Base-by-base conservation (phyloP, 2,888 invertebrate genomes). In the Drosophila mercatorum region DNA sequence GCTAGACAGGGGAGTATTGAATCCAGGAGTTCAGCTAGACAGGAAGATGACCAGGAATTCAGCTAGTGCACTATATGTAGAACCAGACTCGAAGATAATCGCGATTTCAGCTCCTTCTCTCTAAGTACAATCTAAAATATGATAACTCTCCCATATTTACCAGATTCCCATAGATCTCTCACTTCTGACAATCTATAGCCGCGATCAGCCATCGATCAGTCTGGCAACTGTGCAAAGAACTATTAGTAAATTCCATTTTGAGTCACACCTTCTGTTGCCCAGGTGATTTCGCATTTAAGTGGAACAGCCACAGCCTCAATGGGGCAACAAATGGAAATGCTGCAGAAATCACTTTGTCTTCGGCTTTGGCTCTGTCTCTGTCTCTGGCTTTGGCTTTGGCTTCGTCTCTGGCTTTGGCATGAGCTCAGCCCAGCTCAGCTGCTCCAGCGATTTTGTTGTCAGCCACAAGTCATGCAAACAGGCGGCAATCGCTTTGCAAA, bases 381-480 rank as follows among this genome's bases (percentile, higher is more conserved):
- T 1, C 46, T 46, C 2, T 26, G 46, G 14, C 47, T 34, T 5
- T 22, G 22, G 22, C 34, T 34, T 34, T 6, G 51, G 79, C 74
- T 74, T 43, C 28, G 47, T 2, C 47, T 47, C 0, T 26, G 47
- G 14, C 49, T 34, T 5, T 51, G 51, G 51, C 51, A 10, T 17
- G 17, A 11, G 51, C 34, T 51, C 28, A 28, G 34, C 71, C 61
- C 31, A 68, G 79, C 75, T 78, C 55, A 68, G 85, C 78, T 81
- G 78, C 72, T 63, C 41, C 34, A 57, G 69, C 72, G 72, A 81
- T 81, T 83, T 71, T 59, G 57, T 80, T 85, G 70, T 67, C 43
- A 69, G 72, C 73, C 83, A 88, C 83, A 86, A 86, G 89, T 88
- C 83, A 77, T 88, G 89, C 77, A 70, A 79, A 70, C 62, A 60